These are phyloP conservation scores for Liposcelis brunnea DNA, from an alignment of 2,888 invertebrate species.

Conservation along the genomic window DNA sequence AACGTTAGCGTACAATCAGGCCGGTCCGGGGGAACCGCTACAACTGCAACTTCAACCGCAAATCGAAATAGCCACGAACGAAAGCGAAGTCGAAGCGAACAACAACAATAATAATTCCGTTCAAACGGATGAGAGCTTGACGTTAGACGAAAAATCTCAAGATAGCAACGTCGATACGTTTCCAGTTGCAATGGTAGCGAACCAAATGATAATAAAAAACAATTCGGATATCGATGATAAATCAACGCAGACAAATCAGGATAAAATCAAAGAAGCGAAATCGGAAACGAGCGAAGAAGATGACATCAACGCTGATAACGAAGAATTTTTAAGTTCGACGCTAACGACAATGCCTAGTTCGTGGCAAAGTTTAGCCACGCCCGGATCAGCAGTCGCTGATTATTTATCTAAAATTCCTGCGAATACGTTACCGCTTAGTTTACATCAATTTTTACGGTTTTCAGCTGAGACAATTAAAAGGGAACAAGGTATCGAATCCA, in stretches of 20 bases:
- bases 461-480: slow-evolving; percentile 38
- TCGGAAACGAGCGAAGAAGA: slow-evolving; percentile 26
- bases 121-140: neutral
- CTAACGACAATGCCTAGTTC: slow-evolving; percentile 30
- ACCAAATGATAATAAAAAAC: slow-evolving; percentile 13
- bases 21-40: slow-evolving; percentile 29
- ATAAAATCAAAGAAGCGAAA: slow-evolving; percentile 23
- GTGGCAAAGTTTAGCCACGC: slow-evolving; percentile 33
- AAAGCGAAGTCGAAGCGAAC: slow-evolving; percentile 13
- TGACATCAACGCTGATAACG: slow-evolving; percentile 24
- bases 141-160: slow-evolving; percentile 12
- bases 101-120: slow-evolving; percentile 13
- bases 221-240: slow-evolving; percentile 14
- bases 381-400: slow-evolving; percentile 31
- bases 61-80: slow-evolving; percentile 4
- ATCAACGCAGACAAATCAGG: slow-evolving; percentile 12
- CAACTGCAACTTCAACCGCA: slow-evolving; percentile 18
- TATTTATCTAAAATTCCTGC: slow-evolving; percentile 33
- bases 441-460: slow-evolving; percentile 46
- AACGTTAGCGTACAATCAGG: slow-evolving; percentile 54
- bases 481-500: slow-evolving; percentile 29
- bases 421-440: slow-evolving; percentile 34
- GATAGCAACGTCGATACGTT: slow-evolving; percentile 18
- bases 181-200: slow-evolving; percentile 20
- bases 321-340: slow-evolving; percentile 15